A percentile compares a stretch with the other conserved stretches of the same genome.
phyloP scores from a whole-genome alignment of 2,797 vertebrate genomes.

The Glyptemys insculpta region DNA sequence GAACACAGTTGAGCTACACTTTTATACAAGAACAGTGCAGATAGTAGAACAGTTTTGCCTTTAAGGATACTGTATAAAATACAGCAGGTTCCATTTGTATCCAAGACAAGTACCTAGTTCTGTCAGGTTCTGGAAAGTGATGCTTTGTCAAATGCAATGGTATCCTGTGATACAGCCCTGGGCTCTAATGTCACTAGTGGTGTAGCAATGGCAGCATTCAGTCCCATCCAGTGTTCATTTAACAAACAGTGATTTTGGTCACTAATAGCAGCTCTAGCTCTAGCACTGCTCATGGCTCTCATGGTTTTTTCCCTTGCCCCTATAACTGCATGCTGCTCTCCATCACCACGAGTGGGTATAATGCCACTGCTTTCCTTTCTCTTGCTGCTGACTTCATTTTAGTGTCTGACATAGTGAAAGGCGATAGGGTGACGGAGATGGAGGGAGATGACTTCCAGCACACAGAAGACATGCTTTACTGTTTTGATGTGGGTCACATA shows the following conservation, averaged over 20 bases:
- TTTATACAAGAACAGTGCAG: not conserved
- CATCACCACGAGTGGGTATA: not conserved
- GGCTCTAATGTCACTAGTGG: not conserved
- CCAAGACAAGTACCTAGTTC: not conserved
- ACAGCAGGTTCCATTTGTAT: not conserved
- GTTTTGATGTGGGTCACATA: not conserved
- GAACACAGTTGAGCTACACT: not conserved
- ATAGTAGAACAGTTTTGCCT: not conserved
- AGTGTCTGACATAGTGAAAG: not conserved
- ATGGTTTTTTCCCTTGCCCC: not conserved
- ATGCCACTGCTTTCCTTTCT: constrained; percentile 19
- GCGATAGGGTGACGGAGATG: not conserved
- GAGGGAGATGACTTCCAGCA: not conserved
- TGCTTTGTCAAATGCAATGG: not conserved
- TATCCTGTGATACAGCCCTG: not conserved
- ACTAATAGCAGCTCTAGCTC: not conserved
- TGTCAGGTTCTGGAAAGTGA: not conserved
- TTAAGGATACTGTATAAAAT: not conserved
- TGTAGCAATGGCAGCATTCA: not conserved
- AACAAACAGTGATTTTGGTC: not conserved
- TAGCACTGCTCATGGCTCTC: not conserved
- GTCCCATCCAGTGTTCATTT: not conserved
- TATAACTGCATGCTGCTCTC: not conserved
- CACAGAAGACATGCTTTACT: not conserved
- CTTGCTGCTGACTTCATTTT: not conserved